Conservation (phyloP, 2,113 vertebrate genomes). For the Panthera leo region DNA sequence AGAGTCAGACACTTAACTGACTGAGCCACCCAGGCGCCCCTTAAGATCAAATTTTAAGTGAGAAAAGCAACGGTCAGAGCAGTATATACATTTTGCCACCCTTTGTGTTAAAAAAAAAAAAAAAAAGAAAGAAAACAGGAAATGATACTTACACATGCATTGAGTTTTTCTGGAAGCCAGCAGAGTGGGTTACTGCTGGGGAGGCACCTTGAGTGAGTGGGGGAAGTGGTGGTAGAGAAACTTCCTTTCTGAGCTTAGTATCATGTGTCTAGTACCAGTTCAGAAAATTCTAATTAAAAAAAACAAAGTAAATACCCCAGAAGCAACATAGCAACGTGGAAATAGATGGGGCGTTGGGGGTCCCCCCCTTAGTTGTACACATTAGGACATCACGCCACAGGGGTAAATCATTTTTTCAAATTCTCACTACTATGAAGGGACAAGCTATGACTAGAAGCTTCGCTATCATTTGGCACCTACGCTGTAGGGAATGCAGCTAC, state of each 20-base stretch:
- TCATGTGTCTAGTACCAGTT: too few species aligned
- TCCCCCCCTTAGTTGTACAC: neutral
- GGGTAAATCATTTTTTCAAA: neutral
- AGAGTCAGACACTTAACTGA: too few species aligned
- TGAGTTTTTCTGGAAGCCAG: neutral
- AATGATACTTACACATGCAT: neutral
- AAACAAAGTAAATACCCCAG: neutral
- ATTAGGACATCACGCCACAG: neutral
- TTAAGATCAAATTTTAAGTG: neutral
- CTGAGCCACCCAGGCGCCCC: too few species aligned
- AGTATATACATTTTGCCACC: neutral
- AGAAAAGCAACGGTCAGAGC: neutral
- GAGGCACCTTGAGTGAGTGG: neutral
- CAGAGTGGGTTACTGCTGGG: neutral
- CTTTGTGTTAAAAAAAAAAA: neutral
- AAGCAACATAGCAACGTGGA: neutral
- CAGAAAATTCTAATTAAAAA: neutral
- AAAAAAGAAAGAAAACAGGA: neutral
- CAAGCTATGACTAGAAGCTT: neutral
- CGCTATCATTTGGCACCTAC: neutral
- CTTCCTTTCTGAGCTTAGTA: neutral
- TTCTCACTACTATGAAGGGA: neutral
- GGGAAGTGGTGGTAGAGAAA: neutral
- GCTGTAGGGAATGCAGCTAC: neutral
- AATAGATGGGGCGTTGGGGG: neutral